phyloP scores from a whole-genome alignment of 2,888 invertebrate genomes.

The Mythimna vitellina region DNA sequence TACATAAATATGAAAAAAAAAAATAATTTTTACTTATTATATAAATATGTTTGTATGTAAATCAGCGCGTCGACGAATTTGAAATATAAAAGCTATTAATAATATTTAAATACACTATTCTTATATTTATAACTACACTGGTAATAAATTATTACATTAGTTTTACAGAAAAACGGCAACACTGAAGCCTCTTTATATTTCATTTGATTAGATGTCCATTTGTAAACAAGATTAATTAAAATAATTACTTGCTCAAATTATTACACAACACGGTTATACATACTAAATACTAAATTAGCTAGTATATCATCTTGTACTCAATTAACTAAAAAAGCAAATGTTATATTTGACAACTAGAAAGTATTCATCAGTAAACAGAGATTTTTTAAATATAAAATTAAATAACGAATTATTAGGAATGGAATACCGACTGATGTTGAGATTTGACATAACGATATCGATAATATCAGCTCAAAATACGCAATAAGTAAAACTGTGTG shows the following conservation, averaged over 20 bases:
- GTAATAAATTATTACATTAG: conserved; percentile 55
- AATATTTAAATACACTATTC: conserved; percentile 69
- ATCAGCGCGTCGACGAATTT: conserved; percentile 15
- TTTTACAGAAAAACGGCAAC: conserved; percentile 58
- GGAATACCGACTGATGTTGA: conserved; percentile 21
- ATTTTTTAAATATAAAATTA: conserved; percentile 4
- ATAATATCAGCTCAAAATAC: not conserved
- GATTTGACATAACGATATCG: conserved; percentile 15
- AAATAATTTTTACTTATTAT: conserved; percentile 8
- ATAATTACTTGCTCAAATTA: conserved; percentile 12
- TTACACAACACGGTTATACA: conserved; percentile 38
- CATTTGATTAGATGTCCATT: conserved; percentile 50
- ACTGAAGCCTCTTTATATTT: conserved; percentile 64
- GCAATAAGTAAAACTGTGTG: not conserved
- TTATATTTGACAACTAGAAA: conserved; percentile 25
- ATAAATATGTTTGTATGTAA: conserved; percentile 22
- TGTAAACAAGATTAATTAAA: conserved; percentile 37
- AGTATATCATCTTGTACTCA: conserved; percentile 26
- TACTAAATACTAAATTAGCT: conserved; percentile 41
- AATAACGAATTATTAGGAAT: conserved; percentile 37
- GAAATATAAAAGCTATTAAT: conserved; percentile 21
- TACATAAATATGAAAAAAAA: conserved; percentile 32
- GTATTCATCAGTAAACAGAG: not conserved
- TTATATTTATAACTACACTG: conserved; percentile 39
- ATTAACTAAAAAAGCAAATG: conserved; percentile 23